Evolutionary conservation across 2,888 invertebrate species (phyloP).

Genomic region (Elgonia sp.): DNA sequence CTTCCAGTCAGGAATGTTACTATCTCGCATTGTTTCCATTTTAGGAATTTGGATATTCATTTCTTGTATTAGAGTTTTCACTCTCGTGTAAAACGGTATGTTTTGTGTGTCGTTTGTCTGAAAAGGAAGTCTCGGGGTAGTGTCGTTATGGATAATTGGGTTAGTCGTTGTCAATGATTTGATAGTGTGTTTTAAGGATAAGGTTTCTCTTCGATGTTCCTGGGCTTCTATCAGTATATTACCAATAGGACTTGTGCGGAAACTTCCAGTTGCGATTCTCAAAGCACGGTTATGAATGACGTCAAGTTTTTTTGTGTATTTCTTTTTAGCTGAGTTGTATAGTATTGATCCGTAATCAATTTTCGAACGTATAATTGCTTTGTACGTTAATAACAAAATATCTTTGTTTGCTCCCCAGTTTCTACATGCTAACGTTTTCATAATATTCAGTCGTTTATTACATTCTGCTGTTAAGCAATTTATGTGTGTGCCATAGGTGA

Average conservation of each 20-base stretch:
- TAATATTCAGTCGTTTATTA: slow-evolving; percentile 9
- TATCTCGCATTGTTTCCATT: background rate
- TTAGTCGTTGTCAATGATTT: too few relatives aligned
- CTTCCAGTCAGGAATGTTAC: background rate
- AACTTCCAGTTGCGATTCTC: slow-evolving; percentile 9
- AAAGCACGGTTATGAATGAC: slow-evolving; percentile 4
- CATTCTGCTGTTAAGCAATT: background rate
- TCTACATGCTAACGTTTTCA: background rate
- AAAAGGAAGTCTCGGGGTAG: background rate
- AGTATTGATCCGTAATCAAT: slow-evolving; percentile 18
- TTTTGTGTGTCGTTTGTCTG: background rate
- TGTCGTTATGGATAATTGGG: background rate
- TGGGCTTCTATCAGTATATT: slow-evolving; percentile 21
- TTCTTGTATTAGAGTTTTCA: background rate
- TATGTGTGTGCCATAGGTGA: slow-evolving; percentile 1
- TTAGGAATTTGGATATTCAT: background rate
- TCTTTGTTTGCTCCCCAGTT: slow-evolving; percentile 12
- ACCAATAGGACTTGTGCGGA: background rate
- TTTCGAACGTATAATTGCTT: background rate
- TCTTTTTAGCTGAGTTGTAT: slow-evolving; percentile 11
- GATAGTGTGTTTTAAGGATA: background rate
- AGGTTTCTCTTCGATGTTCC: slow-evolving; percentile 1
- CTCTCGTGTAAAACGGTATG: background rate
- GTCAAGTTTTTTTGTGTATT: slow-evolving; percentile 13
- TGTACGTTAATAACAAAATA: background rate